phyloP scores from a whole-genome alignment of 2,113 vertebrate genomes.

The Myiozetetes cayanensis region DNA sequence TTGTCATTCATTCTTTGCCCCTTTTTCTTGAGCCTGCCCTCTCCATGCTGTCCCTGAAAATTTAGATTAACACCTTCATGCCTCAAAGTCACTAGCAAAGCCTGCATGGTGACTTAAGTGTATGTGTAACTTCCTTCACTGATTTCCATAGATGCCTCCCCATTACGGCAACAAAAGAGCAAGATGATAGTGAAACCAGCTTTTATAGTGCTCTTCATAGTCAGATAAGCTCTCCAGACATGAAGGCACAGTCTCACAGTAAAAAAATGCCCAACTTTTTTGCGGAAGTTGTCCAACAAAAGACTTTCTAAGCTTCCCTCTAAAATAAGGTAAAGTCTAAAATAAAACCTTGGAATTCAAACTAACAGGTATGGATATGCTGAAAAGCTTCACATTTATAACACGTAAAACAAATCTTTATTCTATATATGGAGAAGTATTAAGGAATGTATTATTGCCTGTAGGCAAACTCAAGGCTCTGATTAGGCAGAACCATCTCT shows the following conservation, averaged over 20 bases:
- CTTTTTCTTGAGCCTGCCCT: background rate
- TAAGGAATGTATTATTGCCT: background rate
- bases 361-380: background rate
- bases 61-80: background rate
- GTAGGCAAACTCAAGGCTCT: background rate
- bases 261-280: background rate
- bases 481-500: background rate
- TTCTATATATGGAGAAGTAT: background rate
- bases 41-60: background rate
- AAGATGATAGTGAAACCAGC: background rate
- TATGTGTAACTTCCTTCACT: background rate
- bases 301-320: background rate
- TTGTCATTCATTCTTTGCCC: background rate
- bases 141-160: background rate
- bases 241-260: background rate
- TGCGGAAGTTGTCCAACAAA: background rate
- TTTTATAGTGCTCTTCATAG: background rate
- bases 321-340: background rate
- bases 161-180: background rate
- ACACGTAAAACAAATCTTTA: background rate
- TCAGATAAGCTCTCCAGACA: background rate
- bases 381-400: background rate
- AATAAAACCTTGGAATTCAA: background rate
- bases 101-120: background rate
- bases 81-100: background rate